These are phyloP conservation scores for Coptotermes formosanus DNA, from an alignment of 1,140 invertebrate species.

Conservation along the genomic window DNA sequence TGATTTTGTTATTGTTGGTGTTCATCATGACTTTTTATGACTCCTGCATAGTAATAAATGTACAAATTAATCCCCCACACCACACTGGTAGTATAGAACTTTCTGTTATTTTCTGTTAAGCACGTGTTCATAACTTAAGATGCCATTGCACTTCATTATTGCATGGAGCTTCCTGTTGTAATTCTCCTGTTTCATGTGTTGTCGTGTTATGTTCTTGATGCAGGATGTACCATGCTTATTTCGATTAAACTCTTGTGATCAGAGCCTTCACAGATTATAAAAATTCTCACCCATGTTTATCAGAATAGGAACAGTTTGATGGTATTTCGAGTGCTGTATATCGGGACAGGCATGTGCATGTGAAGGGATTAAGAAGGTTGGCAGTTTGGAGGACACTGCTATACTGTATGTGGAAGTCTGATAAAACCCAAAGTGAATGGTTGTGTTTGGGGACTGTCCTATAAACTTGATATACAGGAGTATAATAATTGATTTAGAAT, in stretches of 20 bases:
- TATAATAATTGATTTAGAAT: too few species aligned
- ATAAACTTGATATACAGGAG: too few species aligned
- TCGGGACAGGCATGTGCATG: constrained; percentile 8
- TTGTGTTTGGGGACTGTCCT: too few species aligned
- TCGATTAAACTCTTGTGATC: neutral
- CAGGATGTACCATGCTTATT: neutral
- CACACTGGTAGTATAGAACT: neutral
- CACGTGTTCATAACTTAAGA: neutral
- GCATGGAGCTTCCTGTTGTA: neutral
- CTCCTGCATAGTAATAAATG: neutral
- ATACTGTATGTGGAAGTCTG: neutral
- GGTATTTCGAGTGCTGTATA: neutral
- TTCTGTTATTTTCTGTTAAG: neutral
- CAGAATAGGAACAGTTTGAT: neutral
- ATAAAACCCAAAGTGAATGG: too few species aligned
- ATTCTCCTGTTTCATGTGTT: neutral
- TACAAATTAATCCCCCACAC: neutral
- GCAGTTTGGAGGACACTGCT: neutral
- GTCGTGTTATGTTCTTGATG: neutral
- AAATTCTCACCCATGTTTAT: neutral
- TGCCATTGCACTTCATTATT: neutral
- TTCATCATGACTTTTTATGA: neutral
- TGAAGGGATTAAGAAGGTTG: neutral
- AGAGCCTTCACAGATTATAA: neutral
- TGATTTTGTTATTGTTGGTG: neutral